Conservation (phyloP, 2,113 vertebrate genomes). For the Oryzias javanicus region DNA sequence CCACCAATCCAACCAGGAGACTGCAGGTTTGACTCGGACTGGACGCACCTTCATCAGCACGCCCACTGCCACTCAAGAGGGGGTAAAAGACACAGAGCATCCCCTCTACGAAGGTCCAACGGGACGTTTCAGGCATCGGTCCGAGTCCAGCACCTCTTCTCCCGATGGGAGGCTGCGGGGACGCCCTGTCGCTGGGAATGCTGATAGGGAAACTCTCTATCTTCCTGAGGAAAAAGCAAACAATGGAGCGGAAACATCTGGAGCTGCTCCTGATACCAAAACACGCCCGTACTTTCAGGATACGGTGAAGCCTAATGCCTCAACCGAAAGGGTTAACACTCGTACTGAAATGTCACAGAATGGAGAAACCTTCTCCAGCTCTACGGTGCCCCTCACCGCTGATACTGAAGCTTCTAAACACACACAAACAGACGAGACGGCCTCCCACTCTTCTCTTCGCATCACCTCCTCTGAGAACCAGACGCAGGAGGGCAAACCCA, state of each 20-base stretch:
- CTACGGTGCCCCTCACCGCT: neutral
- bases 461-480: slow-evolving; percentile 2
- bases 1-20: slow-evolving; percentile 15
- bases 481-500: slow-evolving; percentile 7
- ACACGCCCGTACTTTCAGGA: slow-evolving; percentile 47
- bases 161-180: slow-evolving; percentile 22
- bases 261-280: slow-evolving; percentile 25
- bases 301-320: slow-evolving; percentile 1
- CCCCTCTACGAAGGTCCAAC: slow-evolving; percentile 4
- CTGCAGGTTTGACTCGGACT: slow-evolving; percentile 14
- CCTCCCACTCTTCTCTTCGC: neutral
- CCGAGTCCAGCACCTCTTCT: slow-evolving; percentile 30
- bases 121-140: neutral
- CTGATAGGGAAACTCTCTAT: slow-evolving; percentile 65
- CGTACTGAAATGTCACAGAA: slow-evolving; percentile 9
- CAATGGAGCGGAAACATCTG: slow-evolving; percentile 80
- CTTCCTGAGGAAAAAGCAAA: slow-evolving; percentile 78
- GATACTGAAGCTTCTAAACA: slow-evolving; percentile 9
- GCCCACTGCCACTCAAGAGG: slow-evolving; percentile 24
- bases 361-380: neutral
- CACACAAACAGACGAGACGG: slow-evolving; percentile 1
- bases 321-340: slow-evolving; percentile 5
- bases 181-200: slow-evolving; percentile 43
- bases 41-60: slow-evolving; percentile 31
- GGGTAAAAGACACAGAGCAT: slow-evolving; percentile 3